Conservation (phyloP, 2,888 invertebrate genomes). For the Pachycephus smyrnensis region DNA sequence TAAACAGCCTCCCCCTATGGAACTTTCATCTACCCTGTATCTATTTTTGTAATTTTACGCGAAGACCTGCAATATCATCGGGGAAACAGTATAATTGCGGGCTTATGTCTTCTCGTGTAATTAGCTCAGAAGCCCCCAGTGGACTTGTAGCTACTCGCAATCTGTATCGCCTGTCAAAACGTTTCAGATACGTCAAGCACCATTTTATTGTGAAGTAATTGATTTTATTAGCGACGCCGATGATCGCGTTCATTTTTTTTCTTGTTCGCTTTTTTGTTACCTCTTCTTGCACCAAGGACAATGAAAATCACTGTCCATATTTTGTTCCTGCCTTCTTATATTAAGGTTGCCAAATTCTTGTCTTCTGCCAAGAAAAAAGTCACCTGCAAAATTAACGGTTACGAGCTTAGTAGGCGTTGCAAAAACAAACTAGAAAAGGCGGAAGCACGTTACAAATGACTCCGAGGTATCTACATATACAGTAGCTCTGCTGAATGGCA, state of each 20-base stretch:
- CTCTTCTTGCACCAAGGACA: background rate
- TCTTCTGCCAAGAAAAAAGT: no score
- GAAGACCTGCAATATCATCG: constrained; percentile 38
- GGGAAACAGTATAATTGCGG: background rate
- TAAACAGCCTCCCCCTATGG: background rate
- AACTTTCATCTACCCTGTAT: background rate
- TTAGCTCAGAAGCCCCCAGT: constrained; percentile 46
- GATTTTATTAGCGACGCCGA: no score
- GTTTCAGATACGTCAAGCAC: background rate
- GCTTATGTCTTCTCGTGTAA: constrained; percentile 24
- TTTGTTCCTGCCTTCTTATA: background rate
- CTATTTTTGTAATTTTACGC: background rate
- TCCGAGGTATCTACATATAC: constrained; percentile 32
- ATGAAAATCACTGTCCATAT: background rate
- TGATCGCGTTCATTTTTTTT: background rate
- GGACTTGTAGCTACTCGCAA: background rate
- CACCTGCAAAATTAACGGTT: background rate
- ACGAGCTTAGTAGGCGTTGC: background rate
- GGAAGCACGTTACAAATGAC: constrained; percentile 38
- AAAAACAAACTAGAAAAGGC: constrained; percentile 26
- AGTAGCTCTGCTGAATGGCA: constrained; percentile 59
- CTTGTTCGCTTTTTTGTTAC: background rate
- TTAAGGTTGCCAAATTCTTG: background rate
- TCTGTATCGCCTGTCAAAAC: background rate
- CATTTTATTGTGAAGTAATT: background rate